Evolutionary conservation across 2,113 vertebrate species (phyloP).

Genomic region (Poecile atricapillus): DNA sequence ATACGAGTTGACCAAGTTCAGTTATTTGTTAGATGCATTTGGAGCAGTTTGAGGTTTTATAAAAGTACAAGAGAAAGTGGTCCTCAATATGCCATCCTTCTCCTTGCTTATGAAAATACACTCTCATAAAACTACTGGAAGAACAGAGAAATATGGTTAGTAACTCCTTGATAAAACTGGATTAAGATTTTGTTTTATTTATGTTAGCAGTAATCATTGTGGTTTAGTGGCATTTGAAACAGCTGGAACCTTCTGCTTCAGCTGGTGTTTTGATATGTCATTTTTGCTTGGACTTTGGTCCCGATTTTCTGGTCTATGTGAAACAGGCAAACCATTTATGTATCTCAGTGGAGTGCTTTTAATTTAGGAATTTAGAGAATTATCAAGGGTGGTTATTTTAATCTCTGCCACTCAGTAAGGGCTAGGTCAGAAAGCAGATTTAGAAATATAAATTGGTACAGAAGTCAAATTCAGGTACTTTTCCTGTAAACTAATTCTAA

Average conservation of each 20-base stretch:
- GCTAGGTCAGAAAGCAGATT: not conserved
- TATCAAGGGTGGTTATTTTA: slow-evolving; percentile 41
- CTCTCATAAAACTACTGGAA: slow-evolving; percentile 16
- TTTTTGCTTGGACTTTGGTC: slow-evolving; percentile 40
- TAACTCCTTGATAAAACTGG: slow-evolving; percentile 41
- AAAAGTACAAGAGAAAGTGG: not conserved
- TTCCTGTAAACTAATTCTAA: not conserved
- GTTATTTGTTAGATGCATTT: not conserved
- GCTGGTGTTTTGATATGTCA: slow-evolving; percentile 55
- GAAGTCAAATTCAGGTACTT: not conserved
- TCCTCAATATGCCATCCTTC: not conserved
- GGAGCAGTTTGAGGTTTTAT: not conserved
- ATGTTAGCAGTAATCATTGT: slow-evolving; percentile 63
- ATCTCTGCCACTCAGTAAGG: slow-evolving; percentile 4
- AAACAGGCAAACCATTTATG: slow-evolving; percentile 34
- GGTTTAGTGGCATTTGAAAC: slow-evolving; percentile 55
- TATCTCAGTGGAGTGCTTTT: slow-evolving; percentile 30
- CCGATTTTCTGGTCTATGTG: slow-evolving; percentile 36
- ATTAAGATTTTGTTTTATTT: slow-evolving; percentile 62
- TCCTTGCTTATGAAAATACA: not conserved
- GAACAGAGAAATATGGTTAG: slow-evolving; percentile 7
- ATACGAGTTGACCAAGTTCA: not conserved
- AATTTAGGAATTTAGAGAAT: slow-evolving; percentile 38
- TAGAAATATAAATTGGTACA: not conserved
- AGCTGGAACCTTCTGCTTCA: slow-evolving; percentile 63